Evolutionary conservation across 2,113 vertebrate species (phyloP).

Genomic region (Hyla sarda): DNA sequence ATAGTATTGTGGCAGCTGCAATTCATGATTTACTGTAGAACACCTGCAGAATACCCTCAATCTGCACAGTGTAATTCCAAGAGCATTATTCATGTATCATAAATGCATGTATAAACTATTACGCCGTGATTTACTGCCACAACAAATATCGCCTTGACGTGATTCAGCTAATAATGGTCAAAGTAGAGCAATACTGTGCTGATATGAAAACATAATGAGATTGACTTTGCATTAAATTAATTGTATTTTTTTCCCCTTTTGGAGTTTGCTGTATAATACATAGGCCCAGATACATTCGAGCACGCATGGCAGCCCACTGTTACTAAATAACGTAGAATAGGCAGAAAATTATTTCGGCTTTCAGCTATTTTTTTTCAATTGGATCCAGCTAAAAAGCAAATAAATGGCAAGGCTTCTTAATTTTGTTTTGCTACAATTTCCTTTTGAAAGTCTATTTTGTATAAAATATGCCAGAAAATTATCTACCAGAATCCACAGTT

Average conservation of each 20-base stretch:
- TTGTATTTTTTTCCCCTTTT: conserved; percentile 41
- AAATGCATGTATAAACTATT: conserved; percentile 54
- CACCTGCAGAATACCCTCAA: conserved; percentile 64
- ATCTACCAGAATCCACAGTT: not conserved
- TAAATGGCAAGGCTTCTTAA: not conserved
- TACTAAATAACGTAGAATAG: not conserved
- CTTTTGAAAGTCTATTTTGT: not conserved
- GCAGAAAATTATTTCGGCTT: not conserved
- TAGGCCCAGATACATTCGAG: not conserved
- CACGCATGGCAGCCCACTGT: not conserved
- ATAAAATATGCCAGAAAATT: not conserved
- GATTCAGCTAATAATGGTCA: conserved; percentile 56
- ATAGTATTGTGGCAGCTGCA: conserved; percentile 61
- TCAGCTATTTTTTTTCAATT: not conserved
- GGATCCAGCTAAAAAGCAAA: not conserved
- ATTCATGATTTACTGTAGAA: conserved; percentile 65
- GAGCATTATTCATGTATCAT: conserved; percentile 49
- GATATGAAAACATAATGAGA: conserved; percentile 44
- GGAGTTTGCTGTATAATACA: not conserved
- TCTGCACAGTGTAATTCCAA: conserved; percentile 2
- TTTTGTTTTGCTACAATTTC: not conserved
- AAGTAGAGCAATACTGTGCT: conserved; percentile 19
- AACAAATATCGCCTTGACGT: conserved; percentile 48
- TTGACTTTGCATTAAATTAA: conserved; percentile 46
- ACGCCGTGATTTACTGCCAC: conserved; percentile 38